Conservation (phyloP, 2,113 vertebrate species). For the Burhinus bistriatus region DNA sequence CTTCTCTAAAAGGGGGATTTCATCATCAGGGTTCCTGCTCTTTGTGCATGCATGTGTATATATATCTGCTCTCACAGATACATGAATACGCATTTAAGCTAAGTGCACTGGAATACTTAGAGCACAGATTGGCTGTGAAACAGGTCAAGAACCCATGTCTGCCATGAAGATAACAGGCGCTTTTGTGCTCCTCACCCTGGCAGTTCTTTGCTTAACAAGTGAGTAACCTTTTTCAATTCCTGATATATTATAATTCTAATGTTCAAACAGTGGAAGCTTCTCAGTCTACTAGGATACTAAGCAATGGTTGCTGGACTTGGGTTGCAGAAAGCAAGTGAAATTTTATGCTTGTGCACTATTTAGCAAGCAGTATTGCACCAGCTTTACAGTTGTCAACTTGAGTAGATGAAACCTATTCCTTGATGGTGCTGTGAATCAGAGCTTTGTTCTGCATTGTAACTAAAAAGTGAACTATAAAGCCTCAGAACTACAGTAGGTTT, state of each 20-base stretch:
- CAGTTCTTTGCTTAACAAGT: constrained; percentile 30
- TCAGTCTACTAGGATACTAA: neutral
- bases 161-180: neutral
- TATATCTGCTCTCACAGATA: neutral
- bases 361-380: neutral
- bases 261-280: neutral
- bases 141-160: neutral
- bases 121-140: neutral
- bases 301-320: neutral
- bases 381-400: neutral
- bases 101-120: neutral
- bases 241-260: neutral
- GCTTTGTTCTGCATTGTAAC: neutral
- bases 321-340: neutral
- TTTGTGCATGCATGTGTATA: neutral
- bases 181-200: neutral
- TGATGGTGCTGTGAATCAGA: neutral
- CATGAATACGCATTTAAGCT: neutral
- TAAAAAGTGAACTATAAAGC: neutral
- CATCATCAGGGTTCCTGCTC: neutral
- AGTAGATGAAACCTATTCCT: neutral
- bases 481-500: neutral
- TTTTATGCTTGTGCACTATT: neutral
- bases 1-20: neutral
- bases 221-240: neutral